Base-by-base conservation (phyloP, 2,113 vertebrate genomes). In the Reinhardtius hippoglossoides region DNA sequence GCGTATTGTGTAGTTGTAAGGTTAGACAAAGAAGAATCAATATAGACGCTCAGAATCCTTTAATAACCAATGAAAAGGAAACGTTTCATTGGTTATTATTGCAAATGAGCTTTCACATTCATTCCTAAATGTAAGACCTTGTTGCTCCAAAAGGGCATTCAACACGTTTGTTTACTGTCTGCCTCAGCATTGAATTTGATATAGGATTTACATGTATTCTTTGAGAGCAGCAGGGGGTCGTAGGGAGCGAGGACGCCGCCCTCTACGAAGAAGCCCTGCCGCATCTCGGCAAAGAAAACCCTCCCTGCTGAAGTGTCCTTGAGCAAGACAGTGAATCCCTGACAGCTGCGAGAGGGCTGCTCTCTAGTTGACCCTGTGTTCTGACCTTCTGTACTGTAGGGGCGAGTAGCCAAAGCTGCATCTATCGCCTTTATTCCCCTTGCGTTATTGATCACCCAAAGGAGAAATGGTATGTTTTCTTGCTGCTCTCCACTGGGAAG, bases 401-500 rank as follows among this genome's bases (percentile, higher is more conserved):
- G 73, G 60, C 74, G 2, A 71, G 42, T 13, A 74, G 58, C 75
- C 6, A 13, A 79, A 69, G 67, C 57, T 71, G 73, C 61, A 76
- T 76, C 61, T 59, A 52, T 67, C 4, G 48, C 54, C 24, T 65
- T 78, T 65, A 42, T 73, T 46, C 14, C 21, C 37, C 40, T 58
- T 5, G 7, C 3, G 0, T 42, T 87, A 90, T 87, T 78, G 84
- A 88, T 92, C 88, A 82, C 75, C 79, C 75, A 72, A 83, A 85
- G 74, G 77, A 85, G 65, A 70, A 87, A 74, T 82, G 57, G 57
- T 35, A 21, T 66, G 27, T 58, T 58, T 13, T 12, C 54, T 71
- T 4, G 57, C 77, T 0, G 21, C 16, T 3, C 80, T 74, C 48
- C 42, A 58, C 73, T 44, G 50, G 72, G 67, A 85, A 83, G 80